These are phyloP conservation scores for Ennomos quercinarius DNA, from an alignment of 2,888 invertebrate genomes.

Conservation along the genomic window DNA sequence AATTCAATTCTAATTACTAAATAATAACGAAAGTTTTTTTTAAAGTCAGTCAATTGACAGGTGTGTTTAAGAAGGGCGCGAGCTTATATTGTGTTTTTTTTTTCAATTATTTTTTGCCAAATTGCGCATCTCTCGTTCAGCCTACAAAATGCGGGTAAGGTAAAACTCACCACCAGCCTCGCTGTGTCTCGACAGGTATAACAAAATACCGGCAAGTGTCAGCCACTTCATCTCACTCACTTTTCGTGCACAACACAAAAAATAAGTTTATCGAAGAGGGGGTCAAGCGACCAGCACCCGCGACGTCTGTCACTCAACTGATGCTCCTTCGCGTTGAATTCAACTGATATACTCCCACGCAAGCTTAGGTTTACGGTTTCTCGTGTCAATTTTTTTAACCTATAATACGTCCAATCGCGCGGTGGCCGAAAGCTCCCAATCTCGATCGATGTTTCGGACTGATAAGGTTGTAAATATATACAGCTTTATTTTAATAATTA, in stretches of 20 bases:
- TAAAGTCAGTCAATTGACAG: no score
- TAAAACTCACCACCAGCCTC: slow-evolving; percentile 66
- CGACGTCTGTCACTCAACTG: slow-evolving; percentile 64
- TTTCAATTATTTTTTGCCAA: slow-evolving; percentile 1
- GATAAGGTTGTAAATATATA: slow-evolving; percentile 33
- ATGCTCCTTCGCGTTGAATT: slow-evolving; percentile 55
- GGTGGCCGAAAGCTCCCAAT: slow-evolving; percentile 34
- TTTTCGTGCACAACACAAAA: slow-evolving; percentile 63
- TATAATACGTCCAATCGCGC: slow-evolving; percentile 35
- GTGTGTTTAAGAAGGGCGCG: no score
- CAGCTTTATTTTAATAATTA: neutral
- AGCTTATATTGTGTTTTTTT: no score
- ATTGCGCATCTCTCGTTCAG: slow-evolving; percentile 1
- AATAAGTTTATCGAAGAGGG: slow-evolving; percentile 38
- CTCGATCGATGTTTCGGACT: slow-evolving; percentile 5
- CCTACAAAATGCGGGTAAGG: slow-evolving; percentile 25
- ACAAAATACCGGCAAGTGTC: slow-evolving; percentile 62
- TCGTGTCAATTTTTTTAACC: slow-evolving; percentile 47
- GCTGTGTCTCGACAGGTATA: slow-evolving; percentile 61
- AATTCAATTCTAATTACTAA: no score
- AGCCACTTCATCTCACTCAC: slow-evolving; percentile 77
- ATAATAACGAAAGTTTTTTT: no score
- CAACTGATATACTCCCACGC: slow-evolving; percentile 63
- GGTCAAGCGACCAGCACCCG: slow-evolving; percentile 54
- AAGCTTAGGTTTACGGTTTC: slow-evolving; percentile 58